These are phyloP conservation scores for Xestia c-nigrum DNA, from an alignment of 2,888 invertebrate species.

Conservation along the genomic window DNA sequence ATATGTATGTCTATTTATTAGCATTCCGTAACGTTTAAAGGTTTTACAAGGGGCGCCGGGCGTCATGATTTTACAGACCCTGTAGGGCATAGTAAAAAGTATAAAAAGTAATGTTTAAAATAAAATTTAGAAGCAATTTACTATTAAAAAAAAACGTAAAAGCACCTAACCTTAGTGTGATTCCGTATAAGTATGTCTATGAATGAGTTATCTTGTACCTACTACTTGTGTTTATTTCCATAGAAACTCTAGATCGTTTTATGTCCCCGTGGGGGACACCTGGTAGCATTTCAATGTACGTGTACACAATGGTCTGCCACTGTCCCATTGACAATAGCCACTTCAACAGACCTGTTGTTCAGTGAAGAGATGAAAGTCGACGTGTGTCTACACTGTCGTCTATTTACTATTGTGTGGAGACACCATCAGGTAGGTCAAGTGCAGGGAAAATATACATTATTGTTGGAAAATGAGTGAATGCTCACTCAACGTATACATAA, in stretches of 20 bases:
- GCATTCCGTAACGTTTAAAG: background rate
- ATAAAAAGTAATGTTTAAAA: background rate
- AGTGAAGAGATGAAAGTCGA: constrained; percentile 50
- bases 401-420: constrained; percentile 39
- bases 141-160: too few relatives aligned
- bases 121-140: background rate
- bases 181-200: too few relatives aligned
- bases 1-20: background rate
- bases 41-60: background rate
- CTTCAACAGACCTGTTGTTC: constrained; percentile 38
- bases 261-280: background rate
- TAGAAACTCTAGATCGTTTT: constrained; percentile 14
- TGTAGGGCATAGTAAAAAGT: background rate
- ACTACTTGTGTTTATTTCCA: constrained; percentile 7
- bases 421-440: constrained; percentile 41
- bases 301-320: constrained; percentile 37
- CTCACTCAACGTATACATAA: background rate
- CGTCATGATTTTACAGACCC: background rate
- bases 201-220: background rate
- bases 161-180: too few relatives aligned
- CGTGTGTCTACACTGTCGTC: constrained; percentile 20
- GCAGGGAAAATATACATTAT: constrained; percentile 29
- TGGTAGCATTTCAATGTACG: constrained; percentile 36
- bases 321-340: constrained; percentile 37
- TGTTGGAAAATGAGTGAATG: constrained; percentile 11